phyloP scores from a whole-genome alignment of 2,113 vertebrate genomes.

The Platysteira castanea region DNA sequence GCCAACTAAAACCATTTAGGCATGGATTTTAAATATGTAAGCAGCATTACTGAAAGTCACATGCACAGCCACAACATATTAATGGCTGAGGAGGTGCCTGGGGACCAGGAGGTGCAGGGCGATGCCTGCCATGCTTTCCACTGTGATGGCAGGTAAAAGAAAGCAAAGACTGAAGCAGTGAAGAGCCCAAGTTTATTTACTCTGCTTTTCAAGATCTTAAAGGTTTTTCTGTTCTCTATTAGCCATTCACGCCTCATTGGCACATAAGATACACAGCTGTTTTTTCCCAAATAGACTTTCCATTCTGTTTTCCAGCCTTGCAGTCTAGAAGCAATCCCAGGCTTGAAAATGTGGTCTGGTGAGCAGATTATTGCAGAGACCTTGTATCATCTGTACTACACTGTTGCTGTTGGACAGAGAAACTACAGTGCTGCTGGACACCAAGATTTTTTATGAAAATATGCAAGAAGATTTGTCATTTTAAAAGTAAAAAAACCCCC shows the following conservation, averaged over 20 bases:
- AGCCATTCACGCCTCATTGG: neutral
- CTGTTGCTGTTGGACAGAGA: neutral
- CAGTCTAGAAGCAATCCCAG: neutral
- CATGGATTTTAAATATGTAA: neutral
- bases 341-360: conserved; percentile 5
- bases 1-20: neutral
- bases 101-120: fast-evolving
- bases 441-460: neutral
- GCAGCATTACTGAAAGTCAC: neutral
- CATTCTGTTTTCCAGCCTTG: neutral
- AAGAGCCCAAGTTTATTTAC: neutral
- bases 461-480: neutral
- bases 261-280: neutral
- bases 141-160: neutral
- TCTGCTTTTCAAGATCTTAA: neutral
- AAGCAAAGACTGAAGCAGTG: neutral
- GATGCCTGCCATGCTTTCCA: neutral
- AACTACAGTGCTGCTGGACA: neutral
- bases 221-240: neutral
- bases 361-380: neutral
- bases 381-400: neutral
- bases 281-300: neutral
- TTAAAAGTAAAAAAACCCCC: neutral
- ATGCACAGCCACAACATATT: fast-evolving
- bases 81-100: neutral